Evolutionary conservation across 2,113 vertebrate genomes (phyloP).

Genomic region (Pangasianodon gigas): DNA sequence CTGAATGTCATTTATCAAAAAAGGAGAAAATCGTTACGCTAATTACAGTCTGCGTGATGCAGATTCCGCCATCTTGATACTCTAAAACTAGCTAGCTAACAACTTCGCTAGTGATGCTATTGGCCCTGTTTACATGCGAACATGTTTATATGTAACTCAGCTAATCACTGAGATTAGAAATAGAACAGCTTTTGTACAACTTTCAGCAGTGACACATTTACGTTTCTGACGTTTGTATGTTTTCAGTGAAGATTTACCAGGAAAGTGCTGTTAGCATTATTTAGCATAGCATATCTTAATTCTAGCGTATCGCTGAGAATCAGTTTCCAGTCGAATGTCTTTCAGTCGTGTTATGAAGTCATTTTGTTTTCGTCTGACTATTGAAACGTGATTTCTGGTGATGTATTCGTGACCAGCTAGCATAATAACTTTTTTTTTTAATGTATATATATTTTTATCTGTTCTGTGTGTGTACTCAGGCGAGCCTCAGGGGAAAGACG

Average conservation of each 20-base stretch:
- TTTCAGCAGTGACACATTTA: background rate
- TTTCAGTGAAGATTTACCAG: background rate
- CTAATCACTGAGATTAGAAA: background rate
- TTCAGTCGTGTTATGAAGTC: background rate
- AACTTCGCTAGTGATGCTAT: background rate
- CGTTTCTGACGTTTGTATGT: background rate
- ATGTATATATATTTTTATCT: background rate
- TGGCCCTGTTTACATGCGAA: background rate
- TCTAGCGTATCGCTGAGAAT: background rate
- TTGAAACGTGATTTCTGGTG: background rate
- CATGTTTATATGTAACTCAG: background rate
- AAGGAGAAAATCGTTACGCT: background rate
- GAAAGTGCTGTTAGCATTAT: background rate
- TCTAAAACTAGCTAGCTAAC: background rate
- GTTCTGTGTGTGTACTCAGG: conserved; percentile 59
- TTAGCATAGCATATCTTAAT: background rate
- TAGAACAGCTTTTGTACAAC: no score
- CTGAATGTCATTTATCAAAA: background rate
- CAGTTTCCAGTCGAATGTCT: background rate
- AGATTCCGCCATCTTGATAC: background rate
- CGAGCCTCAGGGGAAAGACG: conserved; percentile 80
- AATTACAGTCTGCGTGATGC: background rate
- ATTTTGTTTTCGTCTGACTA: background rate
- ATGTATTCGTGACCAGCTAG: background rate
- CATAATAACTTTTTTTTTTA: background rate